phyloP scores from a whole-genome alignment of 2,113 vertebrate genomes.

The Carassius carassius region DNA sequence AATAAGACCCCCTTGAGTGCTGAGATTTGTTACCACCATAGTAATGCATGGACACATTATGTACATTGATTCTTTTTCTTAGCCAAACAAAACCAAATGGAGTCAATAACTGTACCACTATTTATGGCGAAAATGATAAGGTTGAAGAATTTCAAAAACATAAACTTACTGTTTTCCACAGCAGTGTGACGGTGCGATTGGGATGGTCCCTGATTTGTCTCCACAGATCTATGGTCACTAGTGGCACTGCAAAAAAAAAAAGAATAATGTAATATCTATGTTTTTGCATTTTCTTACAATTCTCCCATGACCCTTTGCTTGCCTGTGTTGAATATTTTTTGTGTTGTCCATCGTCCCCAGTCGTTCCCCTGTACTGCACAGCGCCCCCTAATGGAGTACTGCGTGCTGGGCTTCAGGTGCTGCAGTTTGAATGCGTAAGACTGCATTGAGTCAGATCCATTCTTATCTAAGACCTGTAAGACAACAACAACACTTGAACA shows the following conservation, averaged over 20 bases:
- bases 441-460: not conserved
- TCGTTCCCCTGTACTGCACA: constrained; percentile 55
- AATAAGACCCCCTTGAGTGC: too few relatives aligned
- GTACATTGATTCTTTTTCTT: too few relatives aligned
- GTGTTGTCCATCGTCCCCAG: constrained; percentile 58
- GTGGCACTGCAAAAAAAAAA: constrained; percentile 52
- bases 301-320: constrained; percentile 4
- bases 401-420: constrained; percentile 58
- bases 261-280: too few relatives aligned
- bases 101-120: not conserved
- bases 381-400: constrained; percentile 57
- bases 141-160: not conserved
- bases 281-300: not conserved
- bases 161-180: constrained; percentile 65
- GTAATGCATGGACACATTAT: too few relatives aligned
- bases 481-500: constrained; percentile 8
- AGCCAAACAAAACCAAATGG: too few relatives aligned
- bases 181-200: constrained; percentile 57
- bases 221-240: constrained; percentile 68
- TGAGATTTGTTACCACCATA: too few relatives aligned
- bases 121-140: not conserved
- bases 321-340: constrained; percentile 60
- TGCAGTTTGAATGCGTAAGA: constrained; percentile 46
- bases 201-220: constrained; percentile 53
- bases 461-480: constrained; percentile 54